These are phyloP conservation scores for Eolophus roseicapilla DNA, from an alignment of 2,113 vertebrate genomes.

Conservation along the genomic window DNA sequence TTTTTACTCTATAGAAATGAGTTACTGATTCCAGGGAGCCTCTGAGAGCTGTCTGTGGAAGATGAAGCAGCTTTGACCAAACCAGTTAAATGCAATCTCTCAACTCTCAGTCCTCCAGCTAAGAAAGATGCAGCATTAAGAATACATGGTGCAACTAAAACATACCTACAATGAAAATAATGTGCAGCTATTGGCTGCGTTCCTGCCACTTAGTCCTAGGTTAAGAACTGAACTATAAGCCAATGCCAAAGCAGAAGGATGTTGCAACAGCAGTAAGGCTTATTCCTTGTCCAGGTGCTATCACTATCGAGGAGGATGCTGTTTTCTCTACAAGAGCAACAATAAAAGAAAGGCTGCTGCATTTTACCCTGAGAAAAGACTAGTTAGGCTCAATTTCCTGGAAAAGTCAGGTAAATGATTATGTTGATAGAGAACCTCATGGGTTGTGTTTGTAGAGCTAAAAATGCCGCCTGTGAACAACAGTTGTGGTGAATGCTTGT, in stretches of 20 bases:
- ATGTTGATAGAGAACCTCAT: background rate
- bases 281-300: background rate
- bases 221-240: background rate
- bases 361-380: background rate
- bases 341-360: background rate
- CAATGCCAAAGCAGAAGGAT: background rate
- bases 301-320: background rate
- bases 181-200: background rate
- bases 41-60: background rate
- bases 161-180: background rate
- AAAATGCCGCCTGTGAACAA: constrained; percentile 40
- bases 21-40: background rate
- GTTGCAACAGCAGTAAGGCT: background rate
- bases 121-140: background rate
- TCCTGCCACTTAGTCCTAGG: background rate
- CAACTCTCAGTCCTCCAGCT: background rate
- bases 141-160: background rate
- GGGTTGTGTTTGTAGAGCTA: constrained; percentile 19
- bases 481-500: constrained; percentile 8
- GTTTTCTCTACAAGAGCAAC: background rate
- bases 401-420: background rate
- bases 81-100: background rate
- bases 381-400: constrained; percentile 32
- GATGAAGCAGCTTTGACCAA: background rate
- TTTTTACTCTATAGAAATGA: background rate